Percentiles rank a stretch among this genome's conserved stretches.
Conservation (phyloP, 2,888 invertebrate genomes). For the Ornithoptera priamus region DNA sequence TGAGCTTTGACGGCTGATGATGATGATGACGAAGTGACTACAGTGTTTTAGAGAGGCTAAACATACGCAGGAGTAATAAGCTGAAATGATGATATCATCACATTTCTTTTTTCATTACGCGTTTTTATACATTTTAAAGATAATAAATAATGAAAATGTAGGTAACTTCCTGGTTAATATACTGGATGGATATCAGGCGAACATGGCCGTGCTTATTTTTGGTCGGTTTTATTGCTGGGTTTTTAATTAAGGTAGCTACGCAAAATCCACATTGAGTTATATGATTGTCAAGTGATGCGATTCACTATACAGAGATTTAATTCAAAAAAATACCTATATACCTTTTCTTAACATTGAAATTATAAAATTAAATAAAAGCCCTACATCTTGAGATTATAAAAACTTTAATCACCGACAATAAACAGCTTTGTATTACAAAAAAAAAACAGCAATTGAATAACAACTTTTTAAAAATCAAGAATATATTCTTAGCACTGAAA, state of each 20-base stretch:
- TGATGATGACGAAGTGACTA: too few relatives aligned
- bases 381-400: neutral
- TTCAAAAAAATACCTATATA: slow-evolving; percentile 5
- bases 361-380: neutral
- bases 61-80: too few relatives aligned
- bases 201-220: neutral
- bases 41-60: too few relatives aligned
- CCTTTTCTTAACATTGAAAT: neutral
- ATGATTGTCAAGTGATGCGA: slow-evolving; percentile 6
- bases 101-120: neutral
- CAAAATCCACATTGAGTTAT: slow-evolving; percentile 12
- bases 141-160: neutral
- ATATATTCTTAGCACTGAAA: too few relatives aligned
- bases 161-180: neutral
- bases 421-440: too few relatives aligned
- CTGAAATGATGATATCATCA: neutral
- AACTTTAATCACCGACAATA: too few relatives aligned
- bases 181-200: neutral
- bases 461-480: too few relatives aligned
- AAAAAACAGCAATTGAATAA: too few relatives aligned
- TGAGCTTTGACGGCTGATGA: too few relatives aligned
- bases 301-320: neutral
- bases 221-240: neutral
- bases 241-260: slow-evolving; percentile 8
- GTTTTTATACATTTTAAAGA: neutral